phyloP scores from a whole-genome alignment of 2,797 vertebrate genomes.

The Hozukius guyotensis region DNA sequence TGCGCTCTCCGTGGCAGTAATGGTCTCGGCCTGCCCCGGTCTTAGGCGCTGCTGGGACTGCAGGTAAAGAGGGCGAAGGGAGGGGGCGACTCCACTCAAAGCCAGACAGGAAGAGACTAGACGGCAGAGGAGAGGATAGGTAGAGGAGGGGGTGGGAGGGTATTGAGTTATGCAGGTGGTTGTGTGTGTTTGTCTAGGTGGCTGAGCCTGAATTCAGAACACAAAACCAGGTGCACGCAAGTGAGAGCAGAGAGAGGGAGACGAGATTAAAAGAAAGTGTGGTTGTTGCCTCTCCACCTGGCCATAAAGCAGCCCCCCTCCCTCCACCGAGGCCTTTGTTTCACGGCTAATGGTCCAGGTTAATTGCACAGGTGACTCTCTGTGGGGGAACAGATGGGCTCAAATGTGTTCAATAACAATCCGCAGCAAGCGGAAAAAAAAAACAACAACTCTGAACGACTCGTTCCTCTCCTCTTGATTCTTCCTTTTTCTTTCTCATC shows the following conservation, averaged over 20 bases:
- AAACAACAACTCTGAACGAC: conserved; percentile 21
- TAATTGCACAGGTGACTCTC: conserved; percentile 86
- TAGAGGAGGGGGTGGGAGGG: neutral
- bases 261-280: conserved; percentile 66
- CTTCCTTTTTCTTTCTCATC: conserved; percentile 42
- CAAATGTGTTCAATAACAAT: conserved; percentile 83
- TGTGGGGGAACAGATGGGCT: conserved; percentile 81
- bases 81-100: conserved; percentile 41
- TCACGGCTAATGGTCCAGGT: conserved; percentile 80
- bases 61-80: conserved; percentile 29
- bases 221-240: conserved; percentile 60
- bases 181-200: conserved; percentile 38
- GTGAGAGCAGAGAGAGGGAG: conserved; percentile 33
- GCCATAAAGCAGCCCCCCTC: conserved; percentile 59
- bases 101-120: conserved; percentile 44
- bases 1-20: conserved; percentile 67
- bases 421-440: conserved; percentile 39
- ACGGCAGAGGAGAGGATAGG: conserved; percentile 17
- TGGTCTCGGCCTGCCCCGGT: conserved; percentile 55
- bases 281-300: conserved; percentile 70
- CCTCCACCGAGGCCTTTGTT: conserved; percentile 73
- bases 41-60: conserved; percentile 48
- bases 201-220: conserved; percentile 55
- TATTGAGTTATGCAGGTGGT: conserved; percentile 59
- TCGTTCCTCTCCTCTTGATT: conserved; percentile 27